phyloP scores from a whole-genome alignment of 2,797 vertebrate genomes.

The Psittacula derbiana region DNA sequence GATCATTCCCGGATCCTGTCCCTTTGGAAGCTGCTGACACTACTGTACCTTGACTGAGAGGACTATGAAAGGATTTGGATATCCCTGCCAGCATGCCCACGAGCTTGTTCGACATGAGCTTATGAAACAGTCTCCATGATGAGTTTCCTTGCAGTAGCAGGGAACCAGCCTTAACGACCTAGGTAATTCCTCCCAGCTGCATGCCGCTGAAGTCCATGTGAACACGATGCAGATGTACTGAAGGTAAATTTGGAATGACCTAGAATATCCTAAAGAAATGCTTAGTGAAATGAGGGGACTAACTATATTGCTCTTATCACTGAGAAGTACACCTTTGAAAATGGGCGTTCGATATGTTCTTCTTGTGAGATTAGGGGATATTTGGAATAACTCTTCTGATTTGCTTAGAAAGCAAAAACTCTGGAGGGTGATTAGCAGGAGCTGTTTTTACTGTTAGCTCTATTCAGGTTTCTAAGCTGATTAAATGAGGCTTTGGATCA shows the following conservation, averaged over 20 bases:
- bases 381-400: not conserved
- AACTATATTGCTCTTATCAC: not conserved
- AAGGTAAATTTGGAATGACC: not conserved
- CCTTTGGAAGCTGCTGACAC: not conserved
- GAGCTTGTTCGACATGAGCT: not conserved
- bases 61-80: not conserved
- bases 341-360: not conserved
- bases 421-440: not conserved
- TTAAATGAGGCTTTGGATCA: conserved; percentile 21
- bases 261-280: not conserved
- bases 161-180: not conserved
- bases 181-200: not conserved
- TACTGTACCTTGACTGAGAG: not conserved
- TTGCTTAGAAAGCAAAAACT: not conserved
- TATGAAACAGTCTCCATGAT: not conserved
- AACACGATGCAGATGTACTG: not conserved
- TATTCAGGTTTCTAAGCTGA: conserved; percentile 20
- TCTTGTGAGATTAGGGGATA: not conserved
- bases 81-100: rapidly evolving
- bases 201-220: rapidly evolving
- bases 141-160: not conserved
- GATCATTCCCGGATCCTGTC: rapidly evolving
- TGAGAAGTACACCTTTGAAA: not conserved
- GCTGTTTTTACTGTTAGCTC: conserved; percentile 9
- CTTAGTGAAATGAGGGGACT: not conserved